Conservation (phyloP, 2,888 invertebrate genomes). For the Apoda limacodes region DNA sequence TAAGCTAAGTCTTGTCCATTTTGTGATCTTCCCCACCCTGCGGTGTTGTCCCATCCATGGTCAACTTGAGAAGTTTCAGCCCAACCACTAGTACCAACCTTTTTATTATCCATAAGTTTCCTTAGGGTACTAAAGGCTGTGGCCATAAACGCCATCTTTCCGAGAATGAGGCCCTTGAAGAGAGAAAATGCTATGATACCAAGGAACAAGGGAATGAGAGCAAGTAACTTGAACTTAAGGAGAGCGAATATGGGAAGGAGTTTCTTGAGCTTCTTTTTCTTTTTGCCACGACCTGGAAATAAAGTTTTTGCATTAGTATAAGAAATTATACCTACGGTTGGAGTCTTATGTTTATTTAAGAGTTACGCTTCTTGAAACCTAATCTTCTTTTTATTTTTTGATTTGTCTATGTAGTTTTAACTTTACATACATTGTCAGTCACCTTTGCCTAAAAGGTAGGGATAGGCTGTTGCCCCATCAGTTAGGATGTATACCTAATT, state of each 20-base stretch:
- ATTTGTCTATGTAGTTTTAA: no score
- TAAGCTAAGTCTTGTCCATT: constrained; percentile 78
- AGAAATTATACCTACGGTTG: no score
- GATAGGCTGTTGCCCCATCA: no score
- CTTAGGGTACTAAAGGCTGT: constrained; percentile 75
- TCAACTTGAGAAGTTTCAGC: constrained; percentile 74
- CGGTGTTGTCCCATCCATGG: constrained; percentile 58
- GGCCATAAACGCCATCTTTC: constrained; percentile 85
- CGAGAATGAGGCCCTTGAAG: constrained; percentile 85
- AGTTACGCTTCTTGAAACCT: no score
- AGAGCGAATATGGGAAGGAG: constrained; percentile 81
- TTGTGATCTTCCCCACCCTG: constrained; percentile 74
- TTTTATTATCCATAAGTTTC: constrained; percentile 80
- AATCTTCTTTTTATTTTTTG: no score
- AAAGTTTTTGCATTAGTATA: constrained; percentile 3
- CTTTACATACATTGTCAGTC: no score
- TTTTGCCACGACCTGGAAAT: constrained; percentile 78
- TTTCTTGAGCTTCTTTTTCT: constrained; percentile 81
- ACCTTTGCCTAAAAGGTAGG: no score
- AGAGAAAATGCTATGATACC: constrained; percentile 81
- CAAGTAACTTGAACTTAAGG: constrained; percentile 81
- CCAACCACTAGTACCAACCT: constrained; percentile 71
- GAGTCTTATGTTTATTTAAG: no score
- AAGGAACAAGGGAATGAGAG: constrained; percentile 80
- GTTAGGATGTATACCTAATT: no score